Percentiles rank a stretch among this genome's conserved stretches.
Conservation (phyloP, 2,113 vertebrate genomes). For the Caranx melampygus region DNA sequence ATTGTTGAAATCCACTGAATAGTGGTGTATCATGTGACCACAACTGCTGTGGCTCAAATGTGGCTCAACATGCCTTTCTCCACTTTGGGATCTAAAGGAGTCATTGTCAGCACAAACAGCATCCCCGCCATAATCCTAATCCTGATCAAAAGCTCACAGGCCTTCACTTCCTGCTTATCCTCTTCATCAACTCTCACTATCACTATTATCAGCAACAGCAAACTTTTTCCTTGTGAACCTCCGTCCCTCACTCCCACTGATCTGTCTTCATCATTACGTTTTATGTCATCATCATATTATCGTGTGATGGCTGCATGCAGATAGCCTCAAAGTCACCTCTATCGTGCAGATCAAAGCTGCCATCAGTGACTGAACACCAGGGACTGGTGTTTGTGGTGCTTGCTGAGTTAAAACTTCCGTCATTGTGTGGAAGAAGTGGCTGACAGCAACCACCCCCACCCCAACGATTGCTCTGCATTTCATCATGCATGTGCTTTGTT, state of each 20-base stretch:
- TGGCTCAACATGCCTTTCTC: background rate
- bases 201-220: background rate
- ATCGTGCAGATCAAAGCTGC: constrained; percentile 62
- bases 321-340: constrained; percentile 57
- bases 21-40: too few relatives aligned
- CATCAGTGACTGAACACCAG: constrained; percentile 42
- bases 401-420: constrained; percentile 24
- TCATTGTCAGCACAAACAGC: constrained; percentile 6
- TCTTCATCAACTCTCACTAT: constrained; percentile 9
- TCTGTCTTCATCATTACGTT: constrained; percentile 31
- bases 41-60: too few relatives aligned
- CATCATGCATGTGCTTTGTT: constrained; percentile 67
- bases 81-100: background rate
- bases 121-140: constrained; percentile 8
- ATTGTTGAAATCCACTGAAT: too few relatives aligned
- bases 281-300: constrained; percentile 42
- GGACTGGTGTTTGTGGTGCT: constrained; percentile 45
- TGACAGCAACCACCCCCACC: constrained; percentile 47
- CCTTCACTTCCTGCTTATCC: background rate
- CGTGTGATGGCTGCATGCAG: constrained; percentile 21
- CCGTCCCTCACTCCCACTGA: constrained; percentile 4
- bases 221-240: background rate
- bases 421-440: constrained; percentile 42
- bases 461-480: constrained; percentile 62
- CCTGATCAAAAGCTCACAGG: constrained; percentile 8